Base-by-base conservation (phyloP, 2,797 vertebrate genomes). In the Etheostoma nigrum region DNA sequence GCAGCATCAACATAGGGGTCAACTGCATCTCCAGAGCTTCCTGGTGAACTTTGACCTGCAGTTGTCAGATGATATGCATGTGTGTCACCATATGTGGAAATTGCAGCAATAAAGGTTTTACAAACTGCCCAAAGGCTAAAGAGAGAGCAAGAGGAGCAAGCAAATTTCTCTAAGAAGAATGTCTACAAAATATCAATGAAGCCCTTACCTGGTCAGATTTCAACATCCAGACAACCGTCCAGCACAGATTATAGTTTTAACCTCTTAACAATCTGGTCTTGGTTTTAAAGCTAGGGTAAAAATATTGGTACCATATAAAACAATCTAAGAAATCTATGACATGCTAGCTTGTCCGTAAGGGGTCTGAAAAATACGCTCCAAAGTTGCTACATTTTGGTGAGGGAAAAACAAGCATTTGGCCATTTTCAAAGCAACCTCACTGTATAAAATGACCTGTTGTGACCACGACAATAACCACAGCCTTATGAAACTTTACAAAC, bases 31-130 rank as follows among this genome's bases (percentile, higher is more conserved):
- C 98, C 94, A 99, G 92, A 49, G 96, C 93, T 45, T 96, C 95
- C 90, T 99, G 97, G 70, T 99, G 97, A 70, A 99, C 88, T 90
- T 96, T 99, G 68, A 99, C 95, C 98, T 99, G 82, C 13, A 67
- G 59, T 54, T 12, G 44, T 27, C 27, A 74, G 25, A 79, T 4
- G 12, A 72, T 19, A 64, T 16, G 6, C 1, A 30, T 27, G 14
- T 75, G 15, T 40, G 47, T 63, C 12, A 44, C 19, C 16, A 71
- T 19, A 16, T 0, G 6, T 23, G 25, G 6, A 74, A 47, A 19
- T 10, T 45, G 30, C 33, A 40, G 21, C 21, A 10, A 57, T 42
- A 49, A 33, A 6, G 23, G 49, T 70, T 42, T 30, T 45, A 45
- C 30, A 65, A 51, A 54, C 52, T 10, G n/a, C 18, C 0, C 0